Evolutionary conservation across 2,113 vertebrate species (phyloP).

Genomic region (human (Homo sapiens)): GRCh38 chr6:62522501-62523000

Average conservation of each 20-base stretch:
- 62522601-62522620: neutral
- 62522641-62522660: neutral
- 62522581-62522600: neutral
- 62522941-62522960: neutral
- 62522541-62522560: neutral
- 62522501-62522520: neutral
- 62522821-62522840: neutral
- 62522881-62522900: neutral
- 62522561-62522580: neutral
- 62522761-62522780: neutral
- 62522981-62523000: neutral
- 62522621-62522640: fast-evolving
- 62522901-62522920: neutral
- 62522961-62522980: neutral
- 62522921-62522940: neutral
- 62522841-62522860: neutral
- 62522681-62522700: too few species aligned
- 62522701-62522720: neutral
- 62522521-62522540: neutral
- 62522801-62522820: neutral
- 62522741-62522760: neutral
- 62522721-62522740: neutral
- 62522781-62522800: neutral
- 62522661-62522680: neutral
- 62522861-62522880: neutral